phyloP scores from a whole-genome alignment of 2,113 vertebrate genomes.

The Hypanus sabinus region DNA sequence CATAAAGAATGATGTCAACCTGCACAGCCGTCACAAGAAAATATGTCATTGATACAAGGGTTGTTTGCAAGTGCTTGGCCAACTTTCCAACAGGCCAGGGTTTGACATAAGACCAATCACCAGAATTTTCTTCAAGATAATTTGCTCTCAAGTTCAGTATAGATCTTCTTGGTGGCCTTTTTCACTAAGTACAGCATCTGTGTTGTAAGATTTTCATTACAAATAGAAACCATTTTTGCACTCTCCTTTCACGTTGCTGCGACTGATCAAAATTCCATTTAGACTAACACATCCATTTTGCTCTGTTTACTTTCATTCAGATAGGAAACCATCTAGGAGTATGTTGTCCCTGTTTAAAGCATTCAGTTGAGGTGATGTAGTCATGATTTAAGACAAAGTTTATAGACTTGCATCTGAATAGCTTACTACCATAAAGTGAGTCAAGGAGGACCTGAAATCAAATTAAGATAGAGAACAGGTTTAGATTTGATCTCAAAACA shows the following conservation, averaged over 20 bases:
- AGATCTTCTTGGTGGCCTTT: neutral
- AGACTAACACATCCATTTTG: neutral
- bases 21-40: too few species aligned
- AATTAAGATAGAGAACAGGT: neutral
- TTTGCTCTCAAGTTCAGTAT: neutral
- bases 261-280: neutral
- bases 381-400: neutral
- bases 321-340: neutral
- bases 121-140: neutral
- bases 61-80: too few species aligned
- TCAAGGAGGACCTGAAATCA: neutral
- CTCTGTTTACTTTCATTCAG: neutral
- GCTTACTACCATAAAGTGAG: neutral
- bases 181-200: neutral
- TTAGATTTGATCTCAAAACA: neutral
- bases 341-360: neutral
- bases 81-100: too few species aligned
- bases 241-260: neutral
- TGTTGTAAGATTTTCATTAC: neutral
- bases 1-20: too few species aligned
- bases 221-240: neutral
- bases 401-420: neutral
- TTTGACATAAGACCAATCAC: too few species aligned
- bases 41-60: too few species aligned
- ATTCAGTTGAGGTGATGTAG: neutral